Percentiles rank a stretch among this genome's conserved stretches.
phyloP scores from a whole-genome alignment of 2,113 vertebrate species.

The Oncorhynchus gorbuscha region DNA sequence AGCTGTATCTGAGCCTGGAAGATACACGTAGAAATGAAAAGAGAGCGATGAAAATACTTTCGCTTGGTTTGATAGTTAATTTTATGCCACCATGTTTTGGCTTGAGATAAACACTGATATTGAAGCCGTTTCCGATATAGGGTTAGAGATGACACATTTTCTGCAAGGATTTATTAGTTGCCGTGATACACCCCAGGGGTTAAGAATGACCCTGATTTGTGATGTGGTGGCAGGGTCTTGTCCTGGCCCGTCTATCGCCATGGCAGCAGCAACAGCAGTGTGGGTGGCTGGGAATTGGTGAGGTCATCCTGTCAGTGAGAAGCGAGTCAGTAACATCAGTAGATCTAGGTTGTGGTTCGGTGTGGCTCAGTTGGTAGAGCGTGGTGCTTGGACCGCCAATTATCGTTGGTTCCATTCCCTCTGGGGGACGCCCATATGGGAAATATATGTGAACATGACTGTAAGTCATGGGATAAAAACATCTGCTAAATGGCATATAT shows the following conservation, averaged over 20 bases:
- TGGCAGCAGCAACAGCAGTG: constrained; percentile 24
- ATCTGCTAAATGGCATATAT: too few species aligned
- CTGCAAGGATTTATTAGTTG: neutral
- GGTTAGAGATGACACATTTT: neutral
- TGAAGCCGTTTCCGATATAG: neutral
- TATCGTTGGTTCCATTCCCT: too few species aligned
- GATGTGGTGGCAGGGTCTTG: constrained; percentile 8
- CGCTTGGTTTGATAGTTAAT: too few species aligned
- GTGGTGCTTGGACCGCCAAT: too few species aligned
- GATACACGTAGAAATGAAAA: neutral
- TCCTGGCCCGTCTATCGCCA: constrained; percentile 21
- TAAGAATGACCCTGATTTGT: neutral
- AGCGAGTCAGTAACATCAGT: too few species aligned
- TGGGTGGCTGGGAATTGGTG: neutral
- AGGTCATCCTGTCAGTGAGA: neutral
- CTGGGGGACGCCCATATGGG: too few species aligned
- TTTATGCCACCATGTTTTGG: neutral
- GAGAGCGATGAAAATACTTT: neutral
- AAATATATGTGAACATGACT: too few species aligned
- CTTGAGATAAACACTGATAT: neutral
- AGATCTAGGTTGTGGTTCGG: too few species aligned
- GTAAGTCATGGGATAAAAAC: too few species aligned
- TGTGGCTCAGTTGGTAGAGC: too few species aligned
- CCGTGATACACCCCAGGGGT: neutral
- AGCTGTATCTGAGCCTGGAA: neutral